Evolutionary conservation across 2,113 vertebrate genomes (phyloP).

Genomic region (Brachyhypopomus occidentalis): DNA sequence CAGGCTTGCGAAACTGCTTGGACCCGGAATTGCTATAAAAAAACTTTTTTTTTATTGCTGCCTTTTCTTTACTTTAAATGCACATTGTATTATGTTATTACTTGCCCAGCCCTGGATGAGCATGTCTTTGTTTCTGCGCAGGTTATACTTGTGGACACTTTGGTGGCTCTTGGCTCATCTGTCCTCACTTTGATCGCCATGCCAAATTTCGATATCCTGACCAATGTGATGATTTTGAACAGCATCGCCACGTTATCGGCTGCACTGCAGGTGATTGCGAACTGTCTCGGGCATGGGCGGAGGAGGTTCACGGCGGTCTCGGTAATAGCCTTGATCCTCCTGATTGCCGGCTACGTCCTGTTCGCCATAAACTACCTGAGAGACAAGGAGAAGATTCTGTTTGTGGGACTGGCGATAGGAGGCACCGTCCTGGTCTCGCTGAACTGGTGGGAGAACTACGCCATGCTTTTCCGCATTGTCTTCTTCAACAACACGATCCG

Average conservation of each 20-base stretch:
- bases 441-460: conserved; percentile 73
- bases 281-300: conserved; percentile 28
- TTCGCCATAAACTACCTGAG: conserved; percentile 57
- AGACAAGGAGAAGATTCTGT: conserved; percentile 8
- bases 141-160: conserved; percentile 46
- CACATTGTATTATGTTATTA: background rate
- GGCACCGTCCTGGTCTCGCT: conserved; percentile 64
- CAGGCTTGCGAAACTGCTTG: no score
- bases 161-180: conserved; percentile 53
- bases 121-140: conserved; percentile 22
- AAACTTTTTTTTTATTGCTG: no score
- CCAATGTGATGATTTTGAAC: conserved; percentile 59
- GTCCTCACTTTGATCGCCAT: conserved; percentile 55
- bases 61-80: no score
- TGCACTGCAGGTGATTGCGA: conserved; percentile 41
- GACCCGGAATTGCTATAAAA: no score
- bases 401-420: conserved; percentile 64
- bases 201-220: conserved; percentile 61
- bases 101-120: background rate
- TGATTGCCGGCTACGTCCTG: conserved; percentile 60
- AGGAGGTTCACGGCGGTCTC: conserved; percentile 54
- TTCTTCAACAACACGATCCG: conserved; percentile 49
- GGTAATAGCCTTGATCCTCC: conserved; percentile 51
- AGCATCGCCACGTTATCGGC: conserved; percentile 52
- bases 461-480: conserved; percentile 49